These are phyloP conservation scores for Tipula vernalis DNA, from an alignment of 2,888 invertebrate genomes.

Conservation along the genomic window DNA sequence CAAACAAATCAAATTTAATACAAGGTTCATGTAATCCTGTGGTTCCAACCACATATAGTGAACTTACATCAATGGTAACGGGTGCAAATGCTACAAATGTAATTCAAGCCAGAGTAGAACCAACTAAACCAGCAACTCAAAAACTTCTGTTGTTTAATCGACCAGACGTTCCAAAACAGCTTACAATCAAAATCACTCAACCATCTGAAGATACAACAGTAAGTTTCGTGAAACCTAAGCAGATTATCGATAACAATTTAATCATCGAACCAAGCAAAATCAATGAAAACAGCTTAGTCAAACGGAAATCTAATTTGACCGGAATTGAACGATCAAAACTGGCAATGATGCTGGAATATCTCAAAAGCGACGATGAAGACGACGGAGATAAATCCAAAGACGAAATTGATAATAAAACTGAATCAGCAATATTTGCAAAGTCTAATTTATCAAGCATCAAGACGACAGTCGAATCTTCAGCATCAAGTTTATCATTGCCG, in stretches of 20 bases:
- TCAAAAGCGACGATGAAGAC: neutral
- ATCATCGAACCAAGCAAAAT: neutral
- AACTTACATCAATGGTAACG: neutral
- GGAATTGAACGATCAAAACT: neutral
- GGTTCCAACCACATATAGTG: neutral
- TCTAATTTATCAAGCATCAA: neutral
- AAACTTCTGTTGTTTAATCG: neutral
- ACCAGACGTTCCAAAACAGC: neutral
- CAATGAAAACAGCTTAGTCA: neutral
- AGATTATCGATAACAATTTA: neutral
- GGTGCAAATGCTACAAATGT: neutral
- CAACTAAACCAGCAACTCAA: neutral
- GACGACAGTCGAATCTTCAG: neutral
- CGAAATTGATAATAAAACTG: neutral
- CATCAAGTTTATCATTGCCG: neutral
- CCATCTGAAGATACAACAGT: neutral
- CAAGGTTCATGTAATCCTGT: neutral
- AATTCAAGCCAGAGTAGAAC: neutral
- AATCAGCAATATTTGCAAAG: neutral
- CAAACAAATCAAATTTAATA: neutral
- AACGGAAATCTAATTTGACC: neutral
- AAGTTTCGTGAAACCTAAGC: neutral
- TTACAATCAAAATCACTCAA: neutral
- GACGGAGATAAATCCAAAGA: neutral
- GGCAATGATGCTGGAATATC: neutral